These are phyloP conservation scores for Uropetala carovei DNA, from an alignment of 2,888 invertebrate species.

Conservation along the genomic window DNA sequence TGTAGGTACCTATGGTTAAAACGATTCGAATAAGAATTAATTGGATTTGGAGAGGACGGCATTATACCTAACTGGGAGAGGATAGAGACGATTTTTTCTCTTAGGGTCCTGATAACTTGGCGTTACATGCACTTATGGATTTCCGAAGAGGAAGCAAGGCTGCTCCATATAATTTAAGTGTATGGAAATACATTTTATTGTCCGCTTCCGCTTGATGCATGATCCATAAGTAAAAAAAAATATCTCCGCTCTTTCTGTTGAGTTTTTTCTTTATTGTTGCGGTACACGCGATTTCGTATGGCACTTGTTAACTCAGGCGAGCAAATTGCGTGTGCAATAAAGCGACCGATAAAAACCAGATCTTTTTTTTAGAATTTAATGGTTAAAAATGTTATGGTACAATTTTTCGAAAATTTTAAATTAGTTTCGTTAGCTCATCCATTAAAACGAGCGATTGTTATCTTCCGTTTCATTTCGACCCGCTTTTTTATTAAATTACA, in stretches of 20 bases:
- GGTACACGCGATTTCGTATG: not conserved
- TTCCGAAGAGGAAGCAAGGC: too few relatives aligned
- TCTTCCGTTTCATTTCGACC: too few relatives aligned
- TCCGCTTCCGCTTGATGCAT: not conserved
- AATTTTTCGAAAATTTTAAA: not conserved
- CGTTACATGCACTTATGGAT: too few relatives aligned
- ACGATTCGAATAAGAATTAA: too few relatives aligned
- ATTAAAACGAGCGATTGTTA: not conserved
- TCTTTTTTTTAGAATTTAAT: not conserved
- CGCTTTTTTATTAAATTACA: too few relatives aligned
- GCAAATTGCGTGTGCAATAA: conserved; percentile 3
- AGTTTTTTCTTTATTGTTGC: not conserved
- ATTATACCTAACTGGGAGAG: too few relatives aligned
- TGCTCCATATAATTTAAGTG: too few relatives aligned
- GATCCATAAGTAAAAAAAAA: not conserved
- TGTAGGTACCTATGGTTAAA: too few relatives aligned
- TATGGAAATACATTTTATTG: not conserved
- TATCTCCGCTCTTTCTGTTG: not conserved
- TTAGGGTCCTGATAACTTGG: too few relatives aligned
- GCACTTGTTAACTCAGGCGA: not conserved
- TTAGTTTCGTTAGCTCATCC: not conserved
- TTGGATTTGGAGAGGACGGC: too few relatives aligned
- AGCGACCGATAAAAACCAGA: not conserved
- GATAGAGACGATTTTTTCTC: too few relatives aligned
- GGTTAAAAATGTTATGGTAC: not conserved